phyloP scores from a whole-genome alignment of 2,113 vertebrate genomes.

The Protobothrops mucrosquamatus region DNA sequence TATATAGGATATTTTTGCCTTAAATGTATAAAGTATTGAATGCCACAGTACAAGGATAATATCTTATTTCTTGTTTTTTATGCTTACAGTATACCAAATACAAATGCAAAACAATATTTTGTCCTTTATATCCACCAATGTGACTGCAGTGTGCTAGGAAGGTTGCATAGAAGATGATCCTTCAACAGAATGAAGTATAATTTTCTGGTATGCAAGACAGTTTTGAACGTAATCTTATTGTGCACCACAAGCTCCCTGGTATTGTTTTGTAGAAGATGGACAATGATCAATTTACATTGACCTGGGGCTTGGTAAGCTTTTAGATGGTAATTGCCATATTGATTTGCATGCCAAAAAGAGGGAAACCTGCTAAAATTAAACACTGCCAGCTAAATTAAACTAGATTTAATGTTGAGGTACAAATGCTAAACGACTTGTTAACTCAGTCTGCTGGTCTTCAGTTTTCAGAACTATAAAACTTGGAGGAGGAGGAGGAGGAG shows the following conservation, averaged over 20 bases:
- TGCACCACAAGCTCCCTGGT: conserved; percentile 82
- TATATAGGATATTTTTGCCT: background rate
- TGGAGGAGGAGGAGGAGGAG: conserved; percentile 14
- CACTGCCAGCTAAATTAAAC: conserved; percentile 82
- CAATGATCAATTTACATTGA: conserved; percentile 89
- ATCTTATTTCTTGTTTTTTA: background rate
- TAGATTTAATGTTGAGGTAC: conserved; percentile 81
- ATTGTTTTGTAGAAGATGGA: conserved; percentile 84
- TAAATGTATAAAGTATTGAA: background rate
- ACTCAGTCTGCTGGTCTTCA: conserved; percentile 13
- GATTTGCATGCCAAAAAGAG: conserved; percentile 75
- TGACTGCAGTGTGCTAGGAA: conserved; percentile 61
- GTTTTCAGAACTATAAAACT: conserved; percentile 55
- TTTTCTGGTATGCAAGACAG: conserved; percentile 81
- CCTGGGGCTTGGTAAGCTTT: conserved; percentile 83
- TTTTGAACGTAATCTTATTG: conserved; percentile 86
- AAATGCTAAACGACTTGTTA: conserved; percentile 65
- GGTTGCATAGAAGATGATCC: conserved; percentile 69
- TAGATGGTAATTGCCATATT: conserved; percentile 87
- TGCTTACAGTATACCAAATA: background rate
- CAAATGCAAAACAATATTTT: background rate
- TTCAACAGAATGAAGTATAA: conserved; percentile 80
- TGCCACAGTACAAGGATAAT: background rate
- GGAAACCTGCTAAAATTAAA: conserved; percentile 79
- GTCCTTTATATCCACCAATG: conserved; percentile 11